Conservation (phyloP, 1,140 invertebrate genomes). For the Latrodectus geometricus region DNA sequence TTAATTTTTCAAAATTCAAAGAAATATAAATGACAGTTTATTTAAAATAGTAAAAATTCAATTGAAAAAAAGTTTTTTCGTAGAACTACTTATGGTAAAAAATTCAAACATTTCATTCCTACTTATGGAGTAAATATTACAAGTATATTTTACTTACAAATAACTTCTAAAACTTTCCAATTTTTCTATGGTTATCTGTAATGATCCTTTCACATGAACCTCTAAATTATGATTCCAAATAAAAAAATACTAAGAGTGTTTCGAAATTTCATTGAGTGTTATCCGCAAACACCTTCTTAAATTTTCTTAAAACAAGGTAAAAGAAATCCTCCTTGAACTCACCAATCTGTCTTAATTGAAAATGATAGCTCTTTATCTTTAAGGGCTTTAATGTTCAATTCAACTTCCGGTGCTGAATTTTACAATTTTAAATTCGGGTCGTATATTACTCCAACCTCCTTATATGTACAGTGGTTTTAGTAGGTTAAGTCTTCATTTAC, state of each 20-base stretch:
- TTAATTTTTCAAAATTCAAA: too few relatives aligned
- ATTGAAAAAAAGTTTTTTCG: neutral
- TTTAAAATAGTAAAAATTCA: too few relatives aligned
- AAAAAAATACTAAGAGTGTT: neutral
- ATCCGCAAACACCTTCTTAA: neutral
- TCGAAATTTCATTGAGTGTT: neutral
- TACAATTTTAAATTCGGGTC: neutral
- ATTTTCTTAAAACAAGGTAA: neutral
- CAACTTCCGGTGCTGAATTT: neutral
- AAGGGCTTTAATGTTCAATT: neutral
- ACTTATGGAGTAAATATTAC: neutral
- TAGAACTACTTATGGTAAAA: neutral
- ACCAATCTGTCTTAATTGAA: too few relatives aligned
- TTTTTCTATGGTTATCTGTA: too few relatives aligned
- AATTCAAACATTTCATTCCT: neutral
- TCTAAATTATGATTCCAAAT: neutral
- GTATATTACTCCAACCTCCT: slow-evolving; percentile 6
- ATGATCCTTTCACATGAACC: neutral
- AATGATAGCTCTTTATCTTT: neutral
- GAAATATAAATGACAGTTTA: too few relatives aligned
- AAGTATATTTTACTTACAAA: neutral
- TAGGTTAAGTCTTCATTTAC: slow-evolving; percentile 23
- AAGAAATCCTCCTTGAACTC: too few relatives aligned
- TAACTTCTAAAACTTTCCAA: neutral
- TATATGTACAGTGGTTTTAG: slow-evolving; percentile 27